Conservation (phyloP, 2,797 vertebrate genomes). For the Clarias laeviceps region DNA sequence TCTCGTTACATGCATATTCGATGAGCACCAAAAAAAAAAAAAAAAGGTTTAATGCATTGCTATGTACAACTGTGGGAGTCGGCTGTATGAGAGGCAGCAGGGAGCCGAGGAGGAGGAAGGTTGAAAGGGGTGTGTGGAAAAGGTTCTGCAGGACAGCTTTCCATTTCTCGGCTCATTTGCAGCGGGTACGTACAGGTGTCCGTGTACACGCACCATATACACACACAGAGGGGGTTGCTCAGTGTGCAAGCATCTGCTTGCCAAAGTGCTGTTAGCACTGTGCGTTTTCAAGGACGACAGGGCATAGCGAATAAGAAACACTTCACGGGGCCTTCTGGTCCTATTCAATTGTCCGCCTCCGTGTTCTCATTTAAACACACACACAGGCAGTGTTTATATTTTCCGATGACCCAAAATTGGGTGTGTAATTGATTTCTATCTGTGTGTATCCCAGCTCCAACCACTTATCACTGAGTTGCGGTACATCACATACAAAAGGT, state of each 20-base stretch:
- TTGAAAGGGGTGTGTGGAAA: background rate
- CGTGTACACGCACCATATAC: slow-evolving; percentile 11
- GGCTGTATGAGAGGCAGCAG: slow-evolving; percentile 20
- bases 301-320: slow-evolving; percentile 22
- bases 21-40: background rate
- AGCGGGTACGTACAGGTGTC: slow-evolving; percentile 49
- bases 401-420: background rate
- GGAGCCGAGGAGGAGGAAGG: slow-evolving; percentile 13
- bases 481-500: background rate
- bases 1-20: background rate
- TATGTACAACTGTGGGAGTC: background rate
- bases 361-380: background rate
- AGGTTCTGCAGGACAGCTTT: slow-evolving; percentile 50
- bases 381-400: background rate
- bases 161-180: slow-evolving; percentile 60
- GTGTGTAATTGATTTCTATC: background rate
- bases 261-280: slow-evolving; percentile 38
- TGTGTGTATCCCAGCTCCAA: background rate
- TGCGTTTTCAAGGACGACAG: slow-evolving; percentile 50
- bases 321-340: slow-evolving; percentile 10
- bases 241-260: slow-evolving; percentile 47
- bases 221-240: slow-evolving; percentile 26
- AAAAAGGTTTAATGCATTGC: background rate
- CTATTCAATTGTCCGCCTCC: background rate
- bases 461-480: background rate